These are phyloP conservation scores for Drosophila teissieri DNA, from an alignment of 1,140 invertebrate species.

Conservation along the genomic window DNA sequence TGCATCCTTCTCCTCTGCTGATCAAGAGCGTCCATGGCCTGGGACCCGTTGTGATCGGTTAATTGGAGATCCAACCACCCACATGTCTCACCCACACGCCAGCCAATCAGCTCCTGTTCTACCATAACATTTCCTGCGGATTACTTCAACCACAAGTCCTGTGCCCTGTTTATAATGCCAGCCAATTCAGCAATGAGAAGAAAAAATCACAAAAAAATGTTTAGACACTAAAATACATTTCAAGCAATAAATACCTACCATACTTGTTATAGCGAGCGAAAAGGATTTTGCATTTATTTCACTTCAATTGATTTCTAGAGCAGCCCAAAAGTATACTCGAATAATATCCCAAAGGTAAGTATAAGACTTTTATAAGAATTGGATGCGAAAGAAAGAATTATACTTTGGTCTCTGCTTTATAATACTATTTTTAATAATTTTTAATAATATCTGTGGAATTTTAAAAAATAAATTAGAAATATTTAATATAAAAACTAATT, in stretches of 20 bases:
- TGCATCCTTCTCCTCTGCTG: slow-evolving; percentile 65
- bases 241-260: slow-evolving; percentile 72
- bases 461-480: too few relatives aligned
- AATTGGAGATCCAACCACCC: slow-evolving; percentile 1
- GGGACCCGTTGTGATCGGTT: slow-evolving; percentile 53
- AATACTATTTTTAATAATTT: neutral
- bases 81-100: slow-evolving; percentile 17
- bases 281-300: slow-evolving; percentile 3
- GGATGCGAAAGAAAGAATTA: too few relatives aligned
- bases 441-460: neutral
- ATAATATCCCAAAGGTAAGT: neutral
- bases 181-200: slow-evolving; percentile 50
- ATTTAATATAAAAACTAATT: too few relatives aligned
- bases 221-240: slow-evolving; percentile 62
- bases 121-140: slow-evolving; percentile 18
- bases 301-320: neutral
- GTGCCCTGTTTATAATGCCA: slow-evolving; percentile 66
- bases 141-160: slow-evolving; percentile 30
- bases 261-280: slow-evolving; percentile 59
- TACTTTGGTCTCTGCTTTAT: neutral
- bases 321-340: slow-evolving; percentile 50
- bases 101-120: slow-evolving; percentile 38
- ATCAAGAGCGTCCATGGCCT: slow-evolving; percentile 59
- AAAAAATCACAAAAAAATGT: slow-evolving; percentile 63
- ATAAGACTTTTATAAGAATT: slow-evolving; percentile 26